Conservation (phyloP, 2,888 invertebrate genomes). For the Drepana falcataria region DNA sequence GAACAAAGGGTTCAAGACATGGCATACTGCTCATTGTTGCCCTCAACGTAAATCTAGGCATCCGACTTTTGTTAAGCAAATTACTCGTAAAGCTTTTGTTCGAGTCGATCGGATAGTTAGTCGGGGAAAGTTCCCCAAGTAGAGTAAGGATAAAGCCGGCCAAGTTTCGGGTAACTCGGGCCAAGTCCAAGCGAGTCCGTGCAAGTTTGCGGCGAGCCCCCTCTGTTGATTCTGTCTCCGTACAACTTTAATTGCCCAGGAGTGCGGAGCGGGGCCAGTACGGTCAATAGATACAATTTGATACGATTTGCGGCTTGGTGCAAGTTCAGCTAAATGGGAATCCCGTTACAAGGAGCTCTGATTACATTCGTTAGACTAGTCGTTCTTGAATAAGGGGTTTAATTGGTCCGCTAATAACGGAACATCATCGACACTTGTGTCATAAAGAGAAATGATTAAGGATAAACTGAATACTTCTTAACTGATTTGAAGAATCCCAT, state of each 20-base stretch:
- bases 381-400: no score
- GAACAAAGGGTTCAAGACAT: not conserved
- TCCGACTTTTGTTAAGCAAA: constrained; percentile 56
- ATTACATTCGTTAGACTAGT: constrained; percentile 23
- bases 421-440: no score
- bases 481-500: no score
- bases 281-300: constrained; percentile 59
- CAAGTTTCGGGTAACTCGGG: constrained; percentile 36
- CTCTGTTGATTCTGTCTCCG: constrained; percentile 44
- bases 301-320: constrained; percentile 41
- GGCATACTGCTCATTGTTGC: not conserved
- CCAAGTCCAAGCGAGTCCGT: constrained; percentile 19
- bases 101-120: constrained; percentile 54
- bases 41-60: constrained; percentile 30
- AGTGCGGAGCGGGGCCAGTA: constrained; percentile 11
- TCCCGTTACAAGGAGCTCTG: constrained; percentile 29
- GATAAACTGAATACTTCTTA: no score
- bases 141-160: constrained; percentile 42
- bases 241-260: constrained; percentile 58
- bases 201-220: constrained; percentile 38
- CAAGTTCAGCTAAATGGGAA: constrained; percentile 19
- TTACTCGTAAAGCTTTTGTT: constrained; percentile 60
- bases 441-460: no score
- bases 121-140: constrained; percentile 22
- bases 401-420: no score